Evolutionary conservation across 2,113 vertebrate species (phyloP).

Genomic region (Tupaia chinensis): DNA sequence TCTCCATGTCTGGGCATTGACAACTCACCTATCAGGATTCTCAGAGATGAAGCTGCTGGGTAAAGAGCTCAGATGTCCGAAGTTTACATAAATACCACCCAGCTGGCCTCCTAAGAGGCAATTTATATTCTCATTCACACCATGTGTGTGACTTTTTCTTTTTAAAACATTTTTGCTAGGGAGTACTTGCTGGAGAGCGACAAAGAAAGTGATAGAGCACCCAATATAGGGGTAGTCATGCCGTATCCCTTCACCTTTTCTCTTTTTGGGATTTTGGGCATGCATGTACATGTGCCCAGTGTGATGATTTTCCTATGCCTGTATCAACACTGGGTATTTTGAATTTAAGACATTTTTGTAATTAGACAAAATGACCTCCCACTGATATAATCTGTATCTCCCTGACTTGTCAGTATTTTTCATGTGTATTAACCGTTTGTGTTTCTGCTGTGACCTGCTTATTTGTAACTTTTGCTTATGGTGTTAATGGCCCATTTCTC

Average conservation of each 20-base stretch:
- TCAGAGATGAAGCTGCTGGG: not conserved
- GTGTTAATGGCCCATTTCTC: not conserved
- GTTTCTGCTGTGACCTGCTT: not conserved
- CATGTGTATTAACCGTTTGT: not conserved
- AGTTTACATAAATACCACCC: not conserved
- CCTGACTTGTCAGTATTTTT: not conserved
- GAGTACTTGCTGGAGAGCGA: no score
- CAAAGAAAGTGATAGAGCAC: no score
- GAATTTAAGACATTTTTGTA: not conserved
- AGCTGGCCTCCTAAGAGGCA: not conserved
- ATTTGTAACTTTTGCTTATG: not conserved
- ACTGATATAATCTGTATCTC: slow-evolving; percentile 11
- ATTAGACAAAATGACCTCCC: not conserved
- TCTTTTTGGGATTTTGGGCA: no score
- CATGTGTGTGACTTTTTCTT: not conserved
- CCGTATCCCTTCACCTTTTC: no score
- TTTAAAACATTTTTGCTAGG: no score
- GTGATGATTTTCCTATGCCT: not conserved
- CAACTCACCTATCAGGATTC: not conserved
- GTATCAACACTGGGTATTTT: not conserved
- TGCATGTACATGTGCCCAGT: no score
- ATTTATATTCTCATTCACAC: no score
- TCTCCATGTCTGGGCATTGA: not conserved
- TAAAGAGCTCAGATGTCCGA: not conserved
- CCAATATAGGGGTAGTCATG: no score